Evolutionary conservation across 2,888 invertebrate species (phyloP).

Genomic region (Megaustenia siamemsis): DNA sequence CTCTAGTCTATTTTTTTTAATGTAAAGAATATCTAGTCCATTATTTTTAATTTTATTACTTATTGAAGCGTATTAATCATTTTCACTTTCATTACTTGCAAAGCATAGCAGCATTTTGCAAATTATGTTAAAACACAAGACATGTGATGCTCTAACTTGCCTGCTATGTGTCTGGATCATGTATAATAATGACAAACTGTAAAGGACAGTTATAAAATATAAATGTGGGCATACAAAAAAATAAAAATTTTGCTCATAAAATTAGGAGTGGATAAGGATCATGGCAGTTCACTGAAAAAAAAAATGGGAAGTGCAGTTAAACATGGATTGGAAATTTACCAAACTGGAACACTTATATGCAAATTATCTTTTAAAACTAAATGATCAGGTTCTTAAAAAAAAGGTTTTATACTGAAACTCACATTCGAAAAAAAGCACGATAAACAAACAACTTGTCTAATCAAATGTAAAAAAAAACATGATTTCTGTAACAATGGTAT

Average conservation of each 20-base stretch:
- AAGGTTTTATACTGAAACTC: background rate
- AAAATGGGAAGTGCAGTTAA: background rate
- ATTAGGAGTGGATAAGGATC: background rate
- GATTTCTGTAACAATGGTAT: background rate
- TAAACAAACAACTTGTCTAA: background rate
- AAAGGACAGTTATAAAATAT: too few relatives aligned
- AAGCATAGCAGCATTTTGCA: too few relatives aligned
- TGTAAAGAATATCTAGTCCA: too few relatives aligned
- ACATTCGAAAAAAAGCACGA: background rate
- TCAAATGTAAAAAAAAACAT: background rate
- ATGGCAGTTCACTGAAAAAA: background rate
- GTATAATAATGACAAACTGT: too few relatives aligned
- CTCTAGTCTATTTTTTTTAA: too few relatives aligned
- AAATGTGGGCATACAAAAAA: too few relatives aligned
- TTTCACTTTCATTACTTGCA: too few relatives aligned
- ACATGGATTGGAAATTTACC: background rate
- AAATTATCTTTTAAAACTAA: background rate
- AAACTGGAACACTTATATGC: background rate
- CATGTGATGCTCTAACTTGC: too few relatives aligned
- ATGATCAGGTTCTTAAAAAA: background rate
- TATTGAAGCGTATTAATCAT: too few relatives aligned
- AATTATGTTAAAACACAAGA: too few relatives aligned
- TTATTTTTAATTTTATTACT: too few relatives aligned
- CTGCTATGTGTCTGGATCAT: too few relatives aligned
- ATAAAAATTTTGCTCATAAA: background rate